Evolutionary conservation across 2,888 invertebrate genomes (phyloP).

Genomic region (Agriopis marginaria): DNA sequence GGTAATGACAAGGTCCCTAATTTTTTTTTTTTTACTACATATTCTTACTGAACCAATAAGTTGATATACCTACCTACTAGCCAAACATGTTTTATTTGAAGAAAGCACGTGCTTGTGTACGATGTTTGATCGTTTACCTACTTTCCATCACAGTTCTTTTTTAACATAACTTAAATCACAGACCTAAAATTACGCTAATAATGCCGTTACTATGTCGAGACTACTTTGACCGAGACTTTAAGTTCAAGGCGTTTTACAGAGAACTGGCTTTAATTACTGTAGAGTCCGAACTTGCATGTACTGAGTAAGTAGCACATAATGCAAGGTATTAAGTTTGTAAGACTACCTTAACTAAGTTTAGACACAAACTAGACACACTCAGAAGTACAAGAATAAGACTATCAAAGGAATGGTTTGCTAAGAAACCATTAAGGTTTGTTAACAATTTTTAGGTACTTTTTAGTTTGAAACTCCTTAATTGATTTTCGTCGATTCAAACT

Average conservation of each 20-base stretch:
- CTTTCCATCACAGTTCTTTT: background rate
- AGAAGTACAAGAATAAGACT: background rate
- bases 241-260: background rate
- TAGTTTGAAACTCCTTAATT: slow-evolving; percentile 4
- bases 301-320: background rate
- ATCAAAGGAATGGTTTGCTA: background rate
- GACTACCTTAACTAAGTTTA: no score
- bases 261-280: background rate
- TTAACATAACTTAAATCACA: background rate
- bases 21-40: no score
- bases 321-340: background rate
- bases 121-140: background rate
- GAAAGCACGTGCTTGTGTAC: background rate
- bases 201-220: background rate
- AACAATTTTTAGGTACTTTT: slow-evolving; percentile 4
- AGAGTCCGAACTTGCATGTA: background rate
- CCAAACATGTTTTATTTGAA: background rate
- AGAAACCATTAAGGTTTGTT: background rate
- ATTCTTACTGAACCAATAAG: no score
- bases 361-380: background rate
- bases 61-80: background rate
- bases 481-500: slow-evolving; percentile 13
- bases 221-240: background rate
- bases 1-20: no score
- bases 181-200: background rate